A percentile compares a stretch with the other conserved stretches of the same genome.
Conservation (phyloP, 2,797 vertebrate genomes). For the Typhlichthys eigenmanni region DNA sequence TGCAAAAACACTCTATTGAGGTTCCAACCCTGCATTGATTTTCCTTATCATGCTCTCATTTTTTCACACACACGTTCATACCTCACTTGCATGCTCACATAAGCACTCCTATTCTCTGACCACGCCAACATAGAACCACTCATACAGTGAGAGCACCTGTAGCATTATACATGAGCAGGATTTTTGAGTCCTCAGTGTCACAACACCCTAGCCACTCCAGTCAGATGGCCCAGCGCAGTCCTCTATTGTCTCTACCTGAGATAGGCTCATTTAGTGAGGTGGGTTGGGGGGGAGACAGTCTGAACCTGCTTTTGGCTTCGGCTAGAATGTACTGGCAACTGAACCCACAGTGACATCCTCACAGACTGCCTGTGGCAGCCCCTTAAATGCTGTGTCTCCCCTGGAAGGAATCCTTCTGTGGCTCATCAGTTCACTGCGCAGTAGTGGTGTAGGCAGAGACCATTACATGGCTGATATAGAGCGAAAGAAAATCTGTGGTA, state of each 20-base stretch:
- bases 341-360: slow-evolving; percentile 32
- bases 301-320: neutral
- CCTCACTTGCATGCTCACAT: neutral
- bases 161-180: neutral
- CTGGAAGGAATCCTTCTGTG: slow-evolving; percentile 36
- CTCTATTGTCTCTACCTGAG: slow-evolving; percentile 8
- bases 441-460: slow-evolving; percentile 14
- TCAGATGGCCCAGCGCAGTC: slow-evolving; percentile 4
- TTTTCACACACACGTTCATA: neutral
- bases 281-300: slow-evolving; percentile 3
- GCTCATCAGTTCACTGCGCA: slow-evolving; percentile 35
- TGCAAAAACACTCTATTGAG: too few species aligned
- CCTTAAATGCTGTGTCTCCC: slow-evolving; percentile 34
- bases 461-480: neutral
- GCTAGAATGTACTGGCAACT: slow-evolving; percentile 27
- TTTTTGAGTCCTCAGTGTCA: slow-evolving; percentile 17
- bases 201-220: neutral
- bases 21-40: neutral
- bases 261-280: slow-evolving; percentile 36
- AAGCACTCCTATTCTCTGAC: too few species aligned
- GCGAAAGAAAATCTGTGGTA: neutral
- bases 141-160: neutral
- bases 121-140: neutral
- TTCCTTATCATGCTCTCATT: neutral
- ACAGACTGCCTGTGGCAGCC: slow-evolving; percentile 22